Conservation (phyloP, 2,888 invertebrate genomes). For the Amaurobius ferox region DNA sequence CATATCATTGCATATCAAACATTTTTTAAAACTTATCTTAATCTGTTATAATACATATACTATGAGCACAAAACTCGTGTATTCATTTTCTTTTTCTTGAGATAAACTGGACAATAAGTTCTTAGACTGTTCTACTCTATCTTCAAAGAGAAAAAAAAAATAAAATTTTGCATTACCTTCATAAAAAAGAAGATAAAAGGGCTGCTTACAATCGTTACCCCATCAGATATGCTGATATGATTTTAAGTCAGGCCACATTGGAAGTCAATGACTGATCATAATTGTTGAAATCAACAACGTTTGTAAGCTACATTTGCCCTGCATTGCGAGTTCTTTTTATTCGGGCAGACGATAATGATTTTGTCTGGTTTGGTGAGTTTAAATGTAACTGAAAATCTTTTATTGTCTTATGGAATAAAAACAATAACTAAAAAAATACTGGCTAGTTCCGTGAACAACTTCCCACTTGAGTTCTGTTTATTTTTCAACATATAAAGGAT, state of each 20-base stretch:
- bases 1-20: no score
- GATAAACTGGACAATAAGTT: no score
- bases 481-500: no score
- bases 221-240: conserved; percentile 12
- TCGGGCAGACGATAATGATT: background rate
- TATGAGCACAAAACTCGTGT: no score
- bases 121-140: no score
- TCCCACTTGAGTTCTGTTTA: no score
- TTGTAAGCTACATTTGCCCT: background rate
- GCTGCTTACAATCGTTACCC: background rate
- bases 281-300: background rate
- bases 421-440: no score
- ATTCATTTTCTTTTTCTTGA: no score
- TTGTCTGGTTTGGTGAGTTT: background rate
- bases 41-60: no score
- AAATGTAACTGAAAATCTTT: background rate
- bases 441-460: no score
- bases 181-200: background rate
- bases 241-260: conserved; percentile 17
- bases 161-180: background rate
- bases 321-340: background rate
- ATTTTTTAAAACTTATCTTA: no score
- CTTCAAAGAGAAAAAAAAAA: background rate
- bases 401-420: no score
- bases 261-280: conserved; percentile 51